Percentiles rank a stretch among this genome's conserved stretches.
Conservation (phyloP, 2,797 vertebrate species). For the Anguilla obscura region DNA sequence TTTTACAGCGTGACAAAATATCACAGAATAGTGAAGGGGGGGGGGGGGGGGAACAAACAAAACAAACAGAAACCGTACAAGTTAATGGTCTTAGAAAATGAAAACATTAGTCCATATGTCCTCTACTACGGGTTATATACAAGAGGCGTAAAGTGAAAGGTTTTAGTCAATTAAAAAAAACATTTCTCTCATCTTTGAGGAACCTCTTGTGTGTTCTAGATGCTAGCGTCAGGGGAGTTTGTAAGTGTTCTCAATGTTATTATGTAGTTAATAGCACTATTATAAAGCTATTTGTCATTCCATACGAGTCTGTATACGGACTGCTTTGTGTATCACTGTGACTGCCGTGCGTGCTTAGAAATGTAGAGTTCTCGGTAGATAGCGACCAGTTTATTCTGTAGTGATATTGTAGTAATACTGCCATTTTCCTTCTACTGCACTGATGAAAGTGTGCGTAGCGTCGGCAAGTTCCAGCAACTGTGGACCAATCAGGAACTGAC, state of each 20-base stretch:
- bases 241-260: conserved; percentile 98
- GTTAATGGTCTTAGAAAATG: conserved; percentile 74
- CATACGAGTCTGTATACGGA: conserved; percentile 91
- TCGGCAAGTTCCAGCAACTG: conserved; percentile 71
- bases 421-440: conserved; percentile 91
- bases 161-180: conserved; percentile 88
- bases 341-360: conserved; percentile 98
- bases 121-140: conserved; percentile 81
- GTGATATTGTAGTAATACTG: conserved; percentile 90
- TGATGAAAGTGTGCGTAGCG: conserved; percentile 75
- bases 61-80: conserved; percentile 65
- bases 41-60: neutral
- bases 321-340: conserved; percentile 99
- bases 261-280: conserved; percentile 98
- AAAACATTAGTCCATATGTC: conserved; percentile 85
- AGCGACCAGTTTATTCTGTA: conserved; percentile 91
- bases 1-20: conserved; percentile 50
- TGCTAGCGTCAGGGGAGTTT: conserved; percentile 93
- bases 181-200: conserved; percentile 73
- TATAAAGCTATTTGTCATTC: conserved; percentile 98
- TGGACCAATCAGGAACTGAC: conserved; percentile 76
- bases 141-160: conserved; percentile 74
- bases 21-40: conserved; percentile 46
- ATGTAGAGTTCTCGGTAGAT: conserved; percentile 94
- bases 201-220: conserved; percentile 93